Evolutionary conservation across 2,113 vertebrate genomes (phyloP).

Genomic region (Oryctolagus cuniculus): mOryCun1.1 NC_091442.1:119893001-119893500

Average conservation of each 20-base stretch:
- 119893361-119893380: neutral
- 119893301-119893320: rapidly evolving
- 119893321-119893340: neutral
- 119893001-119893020: no score
- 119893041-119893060: no score
- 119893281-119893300: rapidly evolving
- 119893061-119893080: no score
- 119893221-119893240: no score
- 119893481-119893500: no score
- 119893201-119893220: neutral
- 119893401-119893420: neutral
- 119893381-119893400: no score
- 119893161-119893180: no score
- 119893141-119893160: no score
- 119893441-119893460: neutral
- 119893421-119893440: neutral
- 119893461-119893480: neutral
- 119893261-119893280: neutral
- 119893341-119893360: neutral
- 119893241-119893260: neutral
- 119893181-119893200: neutral
- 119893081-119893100: no score
- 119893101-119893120: no score
- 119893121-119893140: no score
- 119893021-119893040: no score